These are phyloP conservation scores for Calameuta idolon DNA, from an alignment of 2,888 invertebrate genomes.

Conservation along the genomic window DNA sequence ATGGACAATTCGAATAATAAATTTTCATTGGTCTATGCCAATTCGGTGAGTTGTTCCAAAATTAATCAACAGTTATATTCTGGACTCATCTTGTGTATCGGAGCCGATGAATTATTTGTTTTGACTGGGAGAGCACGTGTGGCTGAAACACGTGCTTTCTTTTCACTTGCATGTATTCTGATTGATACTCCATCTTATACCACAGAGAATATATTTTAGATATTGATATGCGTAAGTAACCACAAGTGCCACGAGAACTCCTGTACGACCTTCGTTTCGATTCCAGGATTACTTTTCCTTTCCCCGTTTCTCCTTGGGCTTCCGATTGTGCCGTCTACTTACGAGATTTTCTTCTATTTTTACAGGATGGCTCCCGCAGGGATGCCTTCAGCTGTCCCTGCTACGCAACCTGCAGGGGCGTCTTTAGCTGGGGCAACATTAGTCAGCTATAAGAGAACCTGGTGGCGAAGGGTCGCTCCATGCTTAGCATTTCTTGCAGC, in stretches of 20 bases:
- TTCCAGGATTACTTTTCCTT: background rate
- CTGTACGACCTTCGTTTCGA: background rate
- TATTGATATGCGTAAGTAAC: background rate
- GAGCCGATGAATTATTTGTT: background rate
- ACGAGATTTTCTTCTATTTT: constrained; percentile 14
- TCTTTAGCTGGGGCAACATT: constrained; percentile 34
- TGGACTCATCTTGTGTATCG: no score
- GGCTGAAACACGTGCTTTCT: background rate
- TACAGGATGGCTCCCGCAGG: constrained; percentile 50
- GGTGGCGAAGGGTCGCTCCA: constrained; percentile 72
- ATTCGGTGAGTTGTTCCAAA: background rate
- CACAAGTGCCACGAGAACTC: background rate
- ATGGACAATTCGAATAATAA: background rate
- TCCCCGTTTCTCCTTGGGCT: background rate
- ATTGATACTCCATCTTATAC: background rate
- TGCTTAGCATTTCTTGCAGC: constrained; percentile 81
- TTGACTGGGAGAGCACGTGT: background rate
- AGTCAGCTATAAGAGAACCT: constrained; percentile 51
- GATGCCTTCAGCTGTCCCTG: constrained; percentile 11
- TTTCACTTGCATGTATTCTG: background rate
- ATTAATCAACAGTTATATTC: background rate
- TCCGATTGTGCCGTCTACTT: background rate
- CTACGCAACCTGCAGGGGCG: constrained; percentile 32
- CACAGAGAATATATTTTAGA: background rate
- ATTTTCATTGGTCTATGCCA: background rate